Base-by-base conservation (phyloP, 1,140 invertebrate genomes). In the Potamilus streckersoni region DNA sequence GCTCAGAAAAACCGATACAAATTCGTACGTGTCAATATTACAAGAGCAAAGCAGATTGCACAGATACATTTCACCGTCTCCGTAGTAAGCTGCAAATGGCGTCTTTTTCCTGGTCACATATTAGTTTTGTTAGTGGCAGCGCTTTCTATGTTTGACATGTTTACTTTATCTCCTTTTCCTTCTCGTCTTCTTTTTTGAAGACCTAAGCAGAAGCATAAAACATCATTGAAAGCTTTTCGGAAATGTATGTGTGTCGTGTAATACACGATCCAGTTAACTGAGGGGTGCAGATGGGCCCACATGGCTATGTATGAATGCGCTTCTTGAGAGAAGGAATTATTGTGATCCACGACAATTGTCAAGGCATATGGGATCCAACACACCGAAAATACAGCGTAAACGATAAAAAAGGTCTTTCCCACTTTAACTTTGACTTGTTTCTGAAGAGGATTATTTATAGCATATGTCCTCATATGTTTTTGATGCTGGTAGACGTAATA, bases 301-400 rank as follows among this genome's bases (percentile, higher is more conserved):
- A 74, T 72, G 20, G 78, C 79, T 19, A 83, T 80, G 66, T 77
- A 81, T 23, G 81, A 16, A 68, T 85, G 82, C 4, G 73, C 55
- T 38, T 63, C 74, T 20, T 80, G 76, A 1, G 79, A 38, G 56
- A 79, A 79, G 6, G 58, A 74, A 61, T 83, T 75, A 38, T 73
- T 23, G 5, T 19, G 65, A 65, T 85, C 83, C 2, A 82, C 31
- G 2, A 82, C 76, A 27, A 82, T 79, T 15, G 83, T 56, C 12
- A 82, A 23, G 2, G 82, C 80, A 74, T 83, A 85, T 17, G 83
- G 83, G 4, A 79, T 70, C 83, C 83, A 85, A 27, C 83, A 85
- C 20, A 69, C 71, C 2, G 79, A 23, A 72, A 83, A 85, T 2
- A 85, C 78, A 0, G 75, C 78, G 57, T 83, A 85, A 20, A 85